A percentile compares a stretch with the other conserved stretches of the same genome.
Conservation (phyloP, 2,113 vertebrate genomes). For the Antechinus stuartii region DNA sequence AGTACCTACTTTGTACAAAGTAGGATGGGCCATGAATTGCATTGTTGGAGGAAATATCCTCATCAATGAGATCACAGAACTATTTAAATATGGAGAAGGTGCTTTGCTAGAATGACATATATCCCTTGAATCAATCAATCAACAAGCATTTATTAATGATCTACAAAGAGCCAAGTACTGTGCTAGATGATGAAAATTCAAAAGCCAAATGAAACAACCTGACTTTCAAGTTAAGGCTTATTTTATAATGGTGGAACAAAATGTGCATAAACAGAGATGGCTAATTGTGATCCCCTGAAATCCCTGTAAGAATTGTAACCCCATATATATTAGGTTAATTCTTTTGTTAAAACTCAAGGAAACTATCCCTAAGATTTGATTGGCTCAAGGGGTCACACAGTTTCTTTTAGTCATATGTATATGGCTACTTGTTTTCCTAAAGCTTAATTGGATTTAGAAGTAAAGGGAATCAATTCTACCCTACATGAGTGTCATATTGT, state of each 20-base stretch:
- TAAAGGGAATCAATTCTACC: background rate
- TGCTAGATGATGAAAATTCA: background rate
- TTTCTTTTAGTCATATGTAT: background rate
- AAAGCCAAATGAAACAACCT: background rate
- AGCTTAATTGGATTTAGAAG: background rate
- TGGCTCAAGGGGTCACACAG: background rate
- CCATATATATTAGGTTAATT: background rate
- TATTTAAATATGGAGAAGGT: background rate
- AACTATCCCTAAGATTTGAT: background rate
- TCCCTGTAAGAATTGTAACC: background rate
- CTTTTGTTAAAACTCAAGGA: background rate
- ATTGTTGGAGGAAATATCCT: background rate
- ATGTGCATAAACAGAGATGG: background rate
- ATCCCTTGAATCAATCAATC: background rate
- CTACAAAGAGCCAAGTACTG: background rate
- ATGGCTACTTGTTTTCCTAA: background rate
- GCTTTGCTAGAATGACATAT: background rate
- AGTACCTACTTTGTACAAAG: background rate
- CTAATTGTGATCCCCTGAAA: background rate
- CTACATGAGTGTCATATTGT: background rate
- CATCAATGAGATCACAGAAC: background rate
- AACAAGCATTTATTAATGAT: background rate
- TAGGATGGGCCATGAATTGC: background rate
- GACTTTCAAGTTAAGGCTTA: background rate
- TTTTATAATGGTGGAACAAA: background rate